Conservation (phyloP, 1,140 invertebrate genomes). For the Drosophila nebulosa region DNA sequence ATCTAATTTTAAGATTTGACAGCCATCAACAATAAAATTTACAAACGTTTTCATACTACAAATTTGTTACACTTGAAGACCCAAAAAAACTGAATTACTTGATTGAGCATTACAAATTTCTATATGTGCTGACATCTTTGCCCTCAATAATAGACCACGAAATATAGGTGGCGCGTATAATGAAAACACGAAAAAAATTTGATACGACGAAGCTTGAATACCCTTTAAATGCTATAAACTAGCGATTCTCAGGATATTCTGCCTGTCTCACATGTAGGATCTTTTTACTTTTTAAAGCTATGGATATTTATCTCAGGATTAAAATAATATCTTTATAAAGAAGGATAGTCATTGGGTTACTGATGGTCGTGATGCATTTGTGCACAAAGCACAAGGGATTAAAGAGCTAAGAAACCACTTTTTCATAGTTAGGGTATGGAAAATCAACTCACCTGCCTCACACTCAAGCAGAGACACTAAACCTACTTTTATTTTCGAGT, state of each 20-base stretch:
- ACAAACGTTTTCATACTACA: not conserved
- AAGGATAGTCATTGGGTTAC: too few species aligned
- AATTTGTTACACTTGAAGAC: not conserved
- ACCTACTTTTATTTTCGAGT: constrained; percentile 61
- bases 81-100: constrained; percentile 21
- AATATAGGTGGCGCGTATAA: constrained; percentile 52
- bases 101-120: constrained; percentile 24
- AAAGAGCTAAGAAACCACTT: not conserved
- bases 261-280: too few species aligned
- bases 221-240: too few species aligned
- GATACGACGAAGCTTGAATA: not conserved
- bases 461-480: constrained; percentile 28
- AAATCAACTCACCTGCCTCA: constrained; percentile 61
- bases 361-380: too few species aligned
- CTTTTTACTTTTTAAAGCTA: too few species aligned
- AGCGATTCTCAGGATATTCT: too few species aligned
- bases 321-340: too few species aligned
- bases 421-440: not conserved
- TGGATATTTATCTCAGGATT: too few species aligned
- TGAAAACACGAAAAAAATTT: constrained; percentile 13
- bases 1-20: not conserved
- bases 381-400: too few species aligned
- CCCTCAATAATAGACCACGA: constrained; percentile 38
- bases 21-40: too few species aligned
- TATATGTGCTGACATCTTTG: constrained; percentile 39